phyloP scores from a whole-genome alignment of 2,797 vertebrate species.

The Synaphobranchus kaupii region DNA sequence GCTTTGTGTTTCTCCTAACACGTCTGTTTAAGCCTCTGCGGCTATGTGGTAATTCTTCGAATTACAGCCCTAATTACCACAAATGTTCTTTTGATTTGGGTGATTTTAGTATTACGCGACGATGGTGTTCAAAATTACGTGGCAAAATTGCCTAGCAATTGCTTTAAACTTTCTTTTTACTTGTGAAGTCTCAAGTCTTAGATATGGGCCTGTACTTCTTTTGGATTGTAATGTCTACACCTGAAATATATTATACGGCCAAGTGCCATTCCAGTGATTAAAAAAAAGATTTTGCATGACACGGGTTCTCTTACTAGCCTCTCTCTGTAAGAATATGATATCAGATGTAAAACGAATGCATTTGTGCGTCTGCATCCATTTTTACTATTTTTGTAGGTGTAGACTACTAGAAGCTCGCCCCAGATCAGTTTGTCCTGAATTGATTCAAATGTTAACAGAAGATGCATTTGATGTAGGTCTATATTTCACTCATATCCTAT shows the following conservation, averaged over 20 bases:
- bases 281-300: background rate
- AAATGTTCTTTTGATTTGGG: conserved; percentile 99
- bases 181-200: conserved; percentile 47
- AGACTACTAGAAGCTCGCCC: background rate
- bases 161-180: conserved; percentile 68
- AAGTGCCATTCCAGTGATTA: background rate
- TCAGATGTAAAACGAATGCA: background rate
- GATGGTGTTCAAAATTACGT: conserved; percentile 76
- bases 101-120: conserved; percentile 89
- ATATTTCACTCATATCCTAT: background rate
- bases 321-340: conserved; percentile 10
- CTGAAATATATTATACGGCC: conserved; percentile 24
- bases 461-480: background rate
- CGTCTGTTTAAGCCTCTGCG: conserved; percentile 96
- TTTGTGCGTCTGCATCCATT: conserved; percentile 2
- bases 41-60: conserved; percentile 94
- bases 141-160: conserved; percentile 72
- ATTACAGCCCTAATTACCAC: conserved; percentile 99
- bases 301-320: background rate
- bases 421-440: background rate
- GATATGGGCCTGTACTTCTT: background rate
- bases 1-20: conserved; percentile 97
- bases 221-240: background rate
- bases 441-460: background rate
- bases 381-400: background rate